Evolutionary conservation across 2,797 vertebrate genomes (phyloP).

Genomic region (Alectoris magna): DNA sequence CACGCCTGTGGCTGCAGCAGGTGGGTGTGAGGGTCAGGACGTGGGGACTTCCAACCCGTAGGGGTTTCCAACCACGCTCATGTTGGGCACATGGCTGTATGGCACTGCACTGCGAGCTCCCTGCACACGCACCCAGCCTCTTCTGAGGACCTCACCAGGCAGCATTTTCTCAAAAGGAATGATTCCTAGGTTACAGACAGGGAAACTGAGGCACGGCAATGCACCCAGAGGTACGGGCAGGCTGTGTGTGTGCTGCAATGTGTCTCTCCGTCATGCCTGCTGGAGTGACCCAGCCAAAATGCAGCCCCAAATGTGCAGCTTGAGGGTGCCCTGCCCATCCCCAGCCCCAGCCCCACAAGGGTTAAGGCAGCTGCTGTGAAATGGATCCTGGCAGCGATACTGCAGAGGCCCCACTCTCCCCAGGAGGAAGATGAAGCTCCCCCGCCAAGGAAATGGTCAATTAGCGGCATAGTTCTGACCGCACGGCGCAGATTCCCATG

Average conservation of each 20-base stretch:
- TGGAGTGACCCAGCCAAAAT: rapidly evolving
- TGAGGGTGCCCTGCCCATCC: neutral
- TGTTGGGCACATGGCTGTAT: neutral
- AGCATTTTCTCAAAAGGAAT: rapidly evolving
- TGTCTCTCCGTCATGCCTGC: neutral
- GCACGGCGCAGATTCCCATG: slow-evolving; percentile 29
- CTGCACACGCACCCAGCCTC: neutral
- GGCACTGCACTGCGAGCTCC: neutral
- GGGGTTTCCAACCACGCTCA: neutral
- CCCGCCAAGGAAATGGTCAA: slow-evolving; percentile 35
- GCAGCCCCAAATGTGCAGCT: rapidly evolving
- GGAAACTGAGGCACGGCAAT: neutral
- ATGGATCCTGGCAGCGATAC: neutral
- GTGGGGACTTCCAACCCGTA: too few species aligned
- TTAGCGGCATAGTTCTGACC: slow-evolving; percentile 36
- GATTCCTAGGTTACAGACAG: neutral
- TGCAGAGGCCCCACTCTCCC: slow-evolving; percentile 7
- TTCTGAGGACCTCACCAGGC: neutral
- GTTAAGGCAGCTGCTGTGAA: slow-evolving; percentile 21
- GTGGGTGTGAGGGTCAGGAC: slow-evolving; percentile 37
- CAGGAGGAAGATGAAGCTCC: slow-evolving; percentile 39
- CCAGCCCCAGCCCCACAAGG: neutral
- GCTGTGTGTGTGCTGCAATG: rapidly evolving
- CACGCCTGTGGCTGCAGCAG: neutral
- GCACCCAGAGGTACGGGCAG: rapidly evolving